Evolutionary conservation across 2,888 invertebrate genomes (phyloP).

Genomic region (Bursaphelenchus okinawaensis): DNA sequence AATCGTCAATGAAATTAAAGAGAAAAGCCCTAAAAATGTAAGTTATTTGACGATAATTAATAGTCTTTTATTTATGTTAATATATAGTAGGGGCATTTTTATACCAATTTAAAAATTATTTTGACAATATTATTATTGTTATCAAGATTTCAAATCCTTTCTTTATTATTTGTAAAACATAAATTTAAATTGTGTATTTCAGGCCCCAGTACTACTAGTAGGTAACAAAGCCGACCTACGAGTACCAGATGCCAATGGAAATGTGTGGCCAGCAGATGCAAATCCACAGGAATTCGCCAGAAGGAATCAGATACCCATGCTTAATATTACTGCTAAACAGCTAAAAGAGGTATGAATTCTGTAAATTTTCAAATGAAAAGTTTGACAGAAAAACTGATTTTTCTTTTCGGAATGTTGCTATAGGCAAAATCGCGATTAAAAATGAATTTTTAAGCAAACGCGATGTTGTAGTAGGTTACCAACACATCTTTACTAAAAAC

Average conservation of each 20-base stretch:
- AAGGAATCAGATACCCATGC: slow-evolving; percentile 15
- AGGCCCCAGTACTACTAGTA: slow-evolving; percentile 45
- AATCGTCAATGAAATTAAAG: slow-evolving; percentile 38
- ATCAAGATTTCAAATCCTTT: no score
- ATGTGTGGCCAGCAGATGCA: not conserved
- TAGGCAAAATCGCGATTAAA: no score
- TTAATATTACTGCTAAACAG: slow-evolving; percentile 32
- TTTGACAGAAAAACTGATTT: not conserved
- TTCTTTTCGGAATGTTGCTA: not conserved
- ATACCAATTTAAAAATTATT: slow-evolving; percentile 10
- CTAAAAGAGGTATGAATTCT: slow-evolving; percentile 29
- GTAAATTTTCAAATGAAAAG: not conserved
- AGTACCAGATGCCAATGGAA: not conserved
- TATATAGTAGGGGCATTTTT: slow-evolving; percentile 1
- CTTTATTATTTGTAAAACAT: no score
- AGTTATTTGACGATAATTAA: no score
- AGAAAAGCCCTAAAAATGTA: slow-evolving; percentile 33
- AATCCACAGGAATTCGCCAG: slow-evolving; percentile 11
- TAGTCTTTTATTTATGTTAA: no score
- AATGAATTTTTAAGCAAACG: no score
- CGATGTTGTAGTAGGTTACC: no score
- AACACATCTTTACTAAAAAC: no score
- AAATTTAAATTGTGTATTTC: slow-evolving; percentile 11
- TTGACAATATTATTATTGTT: not conserved
- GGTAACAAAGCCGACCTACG: slow-evolving; percentile 42